phyloP scores from a whole-genome alignment of 2,797 vertebrate species.

The Tarsius wallacei region DNA sequence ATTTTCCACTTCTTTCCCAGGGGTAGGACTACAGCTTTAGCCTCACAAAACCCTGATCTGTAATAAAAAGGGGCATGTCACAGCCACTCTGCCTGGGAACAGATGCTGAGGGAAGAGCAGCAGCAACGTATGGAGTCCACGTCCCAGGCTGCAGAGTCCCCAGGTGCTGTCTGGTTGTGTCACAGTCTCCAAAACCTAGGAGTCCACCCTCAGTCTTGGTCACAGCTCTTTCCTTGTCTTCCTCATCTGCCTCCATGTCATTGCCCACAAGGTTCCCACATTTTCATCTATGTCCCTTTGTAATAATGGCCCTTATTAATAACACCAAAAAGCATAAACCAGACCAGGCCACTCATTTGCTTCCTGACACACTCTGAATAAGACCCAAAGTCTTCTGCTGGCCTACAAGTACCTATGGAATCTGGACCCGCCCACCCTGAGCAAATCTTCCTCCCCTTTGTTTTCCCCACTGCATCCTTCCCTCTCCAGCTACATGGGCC shows the following conservation, averaged over 20 bases:
- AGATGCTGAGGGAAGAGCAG: neutral
- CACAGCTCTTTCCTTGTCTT: neutral
- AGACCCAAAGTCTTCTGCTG: neutral
- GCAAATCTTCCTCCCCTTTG: fast-evolving
- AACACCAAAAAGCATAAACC: neutral
- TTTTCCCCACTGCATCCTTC: neutral
- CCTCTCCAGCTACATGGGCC: fast-evolving
- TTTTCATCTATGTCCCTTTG: neutral
- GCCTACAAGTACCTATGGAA: neutral
- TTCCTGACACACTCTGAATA: neutral
- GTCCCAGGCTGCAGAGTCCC: neutral
- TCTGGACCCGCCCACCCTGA: neutral
- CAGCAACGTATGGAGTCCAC: fast-evolving
- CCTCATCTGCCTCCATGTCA: neutral
- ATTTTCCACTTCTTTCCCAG: neutral
- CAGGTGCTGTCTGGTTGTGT: no score
- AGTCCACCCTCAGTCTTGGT: neutral
- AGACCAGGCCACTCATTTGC: neutral
- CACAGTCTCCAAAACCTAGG: neutral
- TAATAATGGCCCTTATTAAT: neutral
- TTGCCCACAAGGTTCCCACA: neutral
- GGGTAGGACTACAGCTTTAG: neutral
- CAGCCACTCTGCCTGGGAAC: neutral
- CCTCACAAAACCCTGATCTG: neutral
- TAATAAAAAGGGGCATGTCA: no score